Base-by-base conservation (phyloP, 2,797 vertebrate species). In the Schizopygopsis malacanthus region DNA sequence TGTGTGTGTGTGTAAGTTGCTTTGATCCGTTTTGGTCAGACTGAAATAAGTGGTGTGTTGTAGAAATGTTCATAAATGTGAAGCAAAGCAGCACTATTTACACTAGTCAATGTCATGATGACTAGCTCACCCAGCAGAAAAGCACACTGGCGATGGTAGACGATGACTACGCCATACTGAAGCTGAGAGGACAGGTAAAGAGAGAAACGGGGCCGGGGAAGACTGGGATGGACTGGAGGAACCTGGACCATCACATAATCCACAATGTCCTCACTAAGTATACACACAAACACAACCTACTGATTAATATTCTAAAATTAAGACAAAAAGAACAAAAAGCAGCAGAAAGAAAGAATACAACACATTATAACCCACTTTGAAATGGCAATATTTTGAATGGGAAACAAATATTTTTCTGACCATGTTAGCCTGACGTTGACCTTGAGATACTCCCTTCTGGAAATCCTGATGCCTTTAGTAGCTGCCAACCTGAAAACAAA, bases 161-260 rank as follows among this genome's bases (percentile, higher is more conserved):
- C 95, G 0, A 96, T 91, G 43, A 97, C 90, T 75, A 97, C 94
- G 0, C 96, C 96, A 2, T 95, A 97, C 92, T 97, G 96, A 80
- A 97, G 95, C 92, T 97, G 96, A 4, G 96, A 96, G 0, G 96
- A 97, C 85, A 97, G 94, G 83, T 97, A 97, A 59, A 97, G 95
- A 6, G 96, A 97, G 91, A 97, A 96, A 13, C 95, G 86, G 90
- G 96, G 90, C 80, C 89, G 92, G 0, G 96, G 93, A 3, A 93
- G 90, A 41, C 92, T 91, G 0, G 94, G 93, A 33, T 89, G 88
- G 0, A 89, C 89, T 1, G 96, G 90, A 4, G 93, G 92, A 56
- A 95, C 95, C 84, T 94, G 93, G 0, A 95, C 95, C 6, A 94
- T 92, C 87, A 97, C 93, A 6, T 96, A 97, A 84, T 95, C 90